Base-by-base conservation (phyloP, 2,888 invertebrate genomes). In the Adineta ricciae region DNA sequence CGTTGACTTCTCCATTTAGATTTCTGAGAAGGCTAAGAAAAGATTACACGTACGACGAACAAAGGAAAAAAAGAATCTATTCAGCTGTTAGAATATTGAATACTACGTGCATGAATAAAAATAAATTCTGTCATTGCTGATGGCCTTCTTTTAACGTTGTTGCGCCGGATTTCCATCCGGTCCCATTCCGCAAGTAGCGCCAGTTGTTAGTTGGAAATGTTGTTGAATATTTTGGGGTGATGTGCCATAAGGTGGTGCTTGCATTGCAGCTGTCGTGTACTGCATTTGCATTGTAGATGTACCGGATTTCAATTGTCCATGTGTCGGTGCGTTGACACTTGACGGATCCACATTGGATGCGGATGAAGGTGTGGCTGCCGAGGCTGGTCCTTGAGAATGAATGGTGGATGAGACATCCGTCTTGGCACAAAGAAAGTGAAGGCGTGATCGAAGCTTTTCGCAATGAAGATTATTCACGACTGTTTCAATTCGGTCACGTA, bases 401-500 rank as follows among this genome's bases (percentile, higher is more conserved):
- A 64, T 64, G 0, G 36, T 11, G 36, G 73, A 21, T 41, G 73
- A 38, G 2, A 73, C 36, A 41, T 73, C 73, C 9, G 73, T 73
- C 38, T 73, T 73, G 7, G 38, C 36, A 41, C 73, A 73, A 38
- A 73, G 41, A 41, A 73, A 73, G 24, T 73, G 73, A 9, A 73
- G 73, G 24, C 73, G 73, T 38, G 73, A 73, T 24, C 73, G 73
- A 73, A 73, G 73, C 24, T 73, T 73, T 73, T 73, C 73, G 24
- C 73, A 73, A 73, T 73, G 92, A 84, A 97, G 91, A 88, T 94
- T 94, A 84, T 95, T 93, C 86, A 97, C 96, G 86, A 96, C 94
- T 49, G 93, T 93, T 90, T 97, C 97, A 24, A 95, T 94, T 89
- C 97, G 96, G 87, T 93, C 94, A 91, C 96, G 97, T 92, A 96